Evolutionary conservation across 1,140 invertebrate species (phyloP), one percentile per base, ranked within the genome.

Genomic region (Atopsyche davidsoni): DNA sequence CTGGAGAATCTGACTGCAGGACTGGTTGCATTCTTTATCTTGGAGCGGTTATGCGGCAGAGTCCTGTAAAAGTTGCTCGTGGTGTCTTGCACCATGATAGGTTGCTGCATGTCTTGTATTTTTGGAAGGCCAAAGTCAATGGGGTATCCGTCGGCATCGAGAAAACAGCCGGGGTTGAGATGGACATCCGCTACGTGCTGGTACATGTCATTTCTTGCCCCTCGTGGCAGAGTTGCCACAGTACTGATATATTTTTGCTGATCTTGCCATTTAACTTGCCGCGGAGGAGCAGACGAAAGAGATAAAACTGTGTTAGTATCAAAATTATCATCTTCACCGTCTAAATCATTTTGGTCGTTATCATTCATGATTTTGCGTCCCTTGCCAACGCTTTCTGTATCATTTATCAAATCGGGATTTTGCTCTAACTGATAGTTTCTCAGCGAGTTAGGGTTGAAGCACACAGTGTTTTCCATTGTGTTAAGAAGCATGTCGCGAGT

Each of bases 71-170:
- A 83, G 28, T 76, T 69, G 46, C 55, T 65, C 51, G 63, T 63
- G 24, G 64, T 68, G 58, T 72, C 62, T 53, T 69, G 64, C 49
- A 75, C 60, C 66, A 76, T 61, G 69, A 72, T 64, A 58, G 77
- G 65, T 69, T 76, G 63, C 53, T 73, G 60, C 56, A 75, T 69
- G 46, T 68, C 31, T 18, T 75, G 69, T 21, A 85, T 71, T 60
- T 85, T 86, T 1, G 83, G 86, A 10, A 87, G 66, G 41, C 86
- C 87, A 54, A 86, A 90, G 58, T 91, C 87, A 13, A 85, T 72
- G 0, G 85, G 85, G 63, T 87, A 89, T 0, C 83, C 85, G 46
- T 88, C 85, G 25, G 75, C 77, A 45, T 86, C 86, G 49, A 88
- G 68, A 59, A 81, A 80, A 49, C 79, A 80, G 0, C 79, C 75